Base-by-base conservation (phyloP, 2,113 vertebrate species). In the Cyprinodon brontotheroides region DNA sequence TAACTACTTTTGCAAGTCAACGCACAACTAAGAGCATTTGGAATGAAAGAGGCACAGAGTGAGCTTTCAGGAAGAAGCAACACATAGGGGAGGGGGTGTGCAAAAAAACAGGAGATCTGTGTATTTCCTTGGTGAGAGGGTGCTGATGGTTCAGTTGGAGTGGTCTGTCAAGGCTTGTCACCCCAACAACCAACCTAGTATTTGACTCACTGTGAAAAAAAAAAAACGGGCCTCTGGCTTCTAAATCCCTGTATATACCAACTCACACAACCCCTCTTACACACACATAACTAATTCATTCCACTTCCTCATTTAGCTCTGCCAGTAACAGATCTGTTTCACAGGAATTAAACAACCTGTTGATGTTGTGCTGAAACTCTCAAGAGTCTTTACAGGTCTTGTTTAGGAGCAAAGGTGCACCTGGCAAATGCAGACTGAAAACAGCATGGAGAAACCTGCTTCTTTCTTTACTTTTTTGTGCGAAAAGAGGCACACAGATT, bases 101-200 rank as follows among this genome's bases (percentile, higher is more conserved):
- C 37, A 41, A 29, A 17, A 75, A 72, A 67, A 65, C 41, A 65
- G 17, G 64, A 65, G 38, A 45, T 61, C 12, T 73, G 59, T 76
- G 43, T 63, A 62, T 77, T 81, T 82, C 66, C 37, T 78, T 48
- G 61, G 72, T 81, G 86, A 88, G 84, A 77, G 60, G 53, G 71
- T 79, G 85, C 71, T 78, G 79, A 72, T 22, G 70, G 61, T 82
- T 87, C 79, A 61, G 85, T 78, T 62, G 29, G 72, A 78, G 79
- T 67, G 74, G 68, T 53, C 72, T 87, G 86, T 88, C 85, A 82
- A 70, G 74, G 79, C 76, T 75, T 73, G 74, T 91, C 90, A 85
- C 88, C 86, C 72, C 89, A 88, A 92, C 86, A 86, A 90, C 90
- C 38, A 57, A 72, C 39, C 74, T 82, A 78, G 79, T 90, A 90